Percentiles rank a stretch among this genome's conserved stretches.
Evolutionary conservation across 2,888 invertebrate species (phyloP).

Genomic region (Choristoneura rosaceana): DNA sequence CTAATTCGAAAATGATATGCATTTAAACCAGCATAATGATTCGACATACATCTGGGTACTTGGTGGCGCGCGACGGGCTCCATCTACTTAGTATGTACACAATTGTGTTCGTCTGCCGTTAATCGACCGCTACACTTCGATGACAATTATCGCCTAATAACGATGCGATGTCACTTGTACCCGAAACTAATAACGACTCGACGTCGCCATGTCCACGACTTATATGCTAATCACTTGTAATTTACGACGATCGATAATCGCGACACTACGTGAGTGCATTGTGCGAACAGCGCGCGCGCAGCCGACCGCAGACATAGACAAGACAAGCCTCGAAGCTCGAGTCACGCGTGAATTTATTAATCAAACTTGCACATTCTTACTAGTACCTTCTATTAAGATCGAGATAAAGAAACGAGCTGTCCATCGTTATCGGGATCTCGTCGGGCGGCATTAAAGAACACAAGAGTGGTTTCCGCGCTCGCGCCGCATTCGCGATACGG

Average conservation of each 20-base stretch:
- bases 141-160: constrained; percentile 82
- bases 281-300: constrained; percentile 61
- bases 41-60: constrained; percentile 41
- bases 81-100: constrained; percentile 69
- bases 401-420: constrained; percentile 32
- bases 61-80: constrained; percentile 54
- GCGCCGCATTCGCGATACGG: constrained; percentile 55
- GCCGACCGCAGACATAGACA: constrained; percentile 52
- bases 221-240: constrained; percentile 81
- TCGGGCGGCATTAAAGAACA: constrained; percentile 50
- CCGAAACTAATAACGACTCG: constrained; percentile 77
- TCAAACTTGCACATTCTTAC: constrained; percentile 59
- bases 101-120: constrained; percentile 70
- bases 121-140: constrained; percentile 79
- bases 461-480: constrained; percentile 56
- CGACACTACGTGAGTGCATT: constrained; percentile 81
- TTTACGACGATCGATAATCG: constrained; percentile 83
- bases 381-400: constrained; percentile 41
- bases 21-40: constrained; percentile 27
- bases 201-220: constrained; percentile 74
- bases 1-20: constrained; percentile 22
- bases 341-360: constrained; percentile 65
- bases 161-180: constrained; percentile 71
- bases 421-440: constrained; percentile 53
- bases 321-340: constrained; percentile 51